Base-by-base conservation (phyloP, 2,113 vertebrate genomes). In the Dipodomys merriami region DNA sequence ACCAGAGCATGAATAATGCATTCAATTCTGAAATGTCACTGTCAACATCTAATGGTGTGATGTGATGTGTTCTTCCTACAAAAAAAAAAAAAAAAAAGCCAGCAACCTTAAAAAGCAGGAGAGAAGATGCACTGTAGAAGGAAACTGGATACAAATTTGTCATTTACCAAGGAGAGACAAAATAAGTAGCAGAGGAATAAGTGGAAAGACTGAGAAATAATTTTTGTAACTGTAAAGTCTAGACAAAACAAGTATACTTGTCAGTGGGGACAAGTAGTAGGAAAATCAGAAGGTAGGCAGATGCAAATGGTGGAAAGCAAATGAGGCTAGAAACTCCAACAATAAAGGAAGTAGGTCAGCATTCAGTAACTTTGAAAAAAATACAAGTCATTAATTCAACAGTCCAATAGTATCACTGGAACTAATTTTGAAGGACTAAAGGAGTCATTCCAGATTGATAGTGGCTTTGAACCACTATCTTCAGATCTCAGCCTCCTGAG, bases 1-100 rank as follows among this genome's bases (percentile, higher is more conserved):
- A 95, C 69, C 53, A 83, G 8, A 62, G 53, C 77, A 94, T 95
- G 96, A 96, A 97, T 96, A 96, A 95, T 95, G 76, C 80, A 95
- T 92, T 62, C 7, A 76, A 44, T 85, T 62, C 35, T 91, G 86
- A 96, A 95, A 95, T 94, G 94, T 94, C 80, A 95, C 91, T 64
- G 35, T 68, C 76, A 96, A 94, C 86, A 94, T 92, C 91, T 95
- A 92, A 88, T 73, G 53, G 60, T 88, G 93, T 96, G 91, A 91
- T 53, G 94, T 86, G 86, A 96, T 72, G 13, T 2, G n/a, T 94
- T 94, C 65, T 60, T 94, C 71, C 53, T 57, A 57, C 53, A 18
- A 57, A 83, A 39, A 39, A 39, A 35, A 83, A 39, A 39, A 39
- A 35, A 39, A 39, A 74, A 46, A 85, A 93, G 86, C 39, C 65